These are phyloP conservation scores for Colistium nudipinnis DNA, from an alignment of 2,113 vertebrate genomes.

Conservation along the genomic window DNA sequence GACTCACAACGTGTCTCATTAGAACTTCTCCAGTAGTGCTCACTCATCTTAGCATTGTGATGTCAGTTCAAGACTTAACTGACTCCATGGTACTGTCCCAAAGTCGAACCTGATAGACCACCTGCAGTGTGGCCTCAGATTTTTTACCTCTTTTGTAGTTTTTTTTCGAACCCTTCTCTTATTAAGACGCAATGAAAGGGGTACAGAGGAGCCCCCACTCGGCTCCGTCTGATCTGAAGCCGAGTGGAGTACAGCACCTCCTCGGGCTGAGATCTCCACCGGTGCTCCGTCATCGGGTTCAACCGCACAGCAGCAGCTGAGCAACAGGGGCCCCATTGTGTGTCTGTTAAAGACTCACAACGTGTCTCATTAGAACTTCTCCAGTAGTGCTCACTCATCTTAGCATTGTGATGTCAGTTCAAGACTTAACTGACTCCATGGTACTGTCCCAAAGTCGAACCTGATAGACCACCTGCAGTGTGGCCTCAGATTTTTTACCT, in stretches of 20 bases:
- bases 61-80: background rate
- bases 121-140: too few species aligned
- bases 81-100: background rate
- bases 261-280: background rate
- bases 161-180: too few species aligned
- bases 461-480: background rate
- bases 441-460: background rate
- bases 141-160: too few species aligned
- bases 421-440: background rate
- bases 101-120: background rate
- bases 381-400: background rate
- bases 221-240: conserved; percentile 24
- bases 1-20: background rate
- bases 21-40: background rate
- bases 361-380: background rate
- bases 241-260: background rate
- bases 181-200: conserved; percentile 21
- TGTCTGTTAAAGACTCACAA: too few species aligned
- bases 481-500: too few species aligned
- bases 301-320: too few species aligned
- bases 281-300: background rate
- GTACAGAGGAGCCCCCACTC: conserved; percentile 4
- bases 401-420: background rate
- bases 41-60: background rate
- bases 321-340: too few species aligned